Conservation (phyloP, 2,113 vertebrate species). For the Heloderma charlesbogerti region DNA sequence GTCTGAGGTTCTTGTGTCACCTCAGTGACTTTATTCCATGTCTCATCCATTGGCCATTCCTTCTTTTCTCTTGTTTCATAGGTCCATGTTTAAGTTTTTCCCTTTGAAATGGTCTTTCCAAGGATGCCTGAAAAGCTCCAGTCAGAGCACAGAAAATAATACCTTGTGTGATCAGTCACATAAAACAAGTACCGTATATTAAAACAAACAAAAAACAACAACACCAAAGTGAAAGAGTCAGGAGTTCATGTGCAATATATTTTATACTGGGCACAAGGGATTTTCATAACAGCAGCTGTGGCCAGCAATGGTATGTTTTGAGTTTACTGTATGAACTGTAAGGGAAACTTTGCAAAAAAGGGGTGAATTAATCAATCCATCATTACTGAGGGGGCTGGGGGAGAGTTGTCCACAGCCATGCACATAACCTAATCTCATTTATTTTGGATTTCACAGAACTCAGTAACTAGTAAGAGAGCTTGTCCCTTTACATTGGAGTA, state of each 20-base stretch:
- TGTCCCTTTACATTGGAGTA: conserved; percentile 52
- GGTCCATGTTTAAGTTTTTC: neutral
- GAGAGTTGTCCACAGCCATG: too few relatives aligned
- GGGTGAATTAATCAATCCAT: neutral
- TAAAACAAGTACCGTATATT: neutral
- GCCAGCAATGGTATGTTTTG: neutral
- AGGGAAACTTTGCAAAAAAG: neutral
- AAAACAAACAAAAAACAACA: too few relatives aligned
- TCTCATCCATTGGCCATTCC: neutral
- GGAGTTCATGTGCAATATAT: conserved; percentile 13
- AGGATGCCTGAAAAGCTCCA: neutral
- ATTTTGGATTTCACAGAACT: conserved; percentile 27
- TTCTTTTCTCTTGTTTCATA: neutral
- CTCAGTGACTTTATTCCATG: neutral
- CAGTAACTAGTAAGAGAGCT: neutral
- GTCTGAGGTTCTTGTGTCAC: neutral
- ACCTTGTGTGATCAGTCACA: conserved; percentile 8
- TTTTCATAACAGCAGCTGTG: neutral
- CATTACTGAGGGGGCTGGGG: neutral
- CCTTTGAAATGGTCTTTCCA: neutral
- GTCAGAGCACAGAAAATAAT: conserved; percentile 20
- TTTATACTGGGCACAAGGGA: neutral
- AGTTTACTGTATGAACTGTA: neutral
- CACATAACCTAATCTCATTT: conserved; percentile 41
- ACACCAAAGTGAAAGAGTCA: neutral